These are phyloP conservation scores for Tenodera sinensis DNA, from an alignment of 2,888 invertebrate genomes.

Conservation along the genomic window DNA sequence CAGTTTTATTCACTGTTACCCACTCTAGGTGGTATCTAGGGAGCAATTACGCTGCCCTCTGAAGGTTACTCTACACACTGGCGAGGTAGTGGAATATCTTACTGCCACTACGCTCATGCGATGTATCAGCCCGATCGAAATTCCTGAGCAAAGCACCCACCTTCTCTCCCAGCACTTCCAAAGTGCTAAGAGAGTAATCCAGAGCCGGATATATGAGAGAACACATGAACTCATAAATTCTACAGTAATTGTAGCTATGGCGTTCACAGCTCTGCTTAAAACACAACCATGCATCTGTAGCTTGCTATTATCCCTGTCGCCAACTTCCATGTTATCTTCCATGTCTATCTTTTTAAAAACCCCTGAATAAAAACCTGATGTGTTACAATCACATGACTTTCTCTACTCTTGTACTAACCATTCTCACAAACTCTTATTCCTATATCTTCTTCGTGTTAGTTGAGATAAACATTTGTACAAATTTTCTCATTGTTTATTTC, in stretches of 20 bases:
- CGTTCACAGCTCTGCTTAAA: neutral
- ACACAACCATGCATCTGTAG: neutral
- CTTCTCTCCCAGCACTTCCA: neutral
- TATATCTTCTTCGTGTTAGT: no score
- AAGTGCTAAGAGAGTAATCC: neutral
- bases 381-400: no score
- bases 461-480: no score
- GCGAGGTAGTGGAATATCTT: neutral
- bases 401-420: no score
- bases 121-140: neutral
- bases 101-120: neutral
- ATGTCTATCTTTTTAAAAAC: no score
- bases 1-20: no score
- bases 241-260: no score
- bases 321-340: neutral
- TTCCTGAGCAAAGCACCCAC: neutral
- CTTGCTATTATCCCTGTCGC: neutral
- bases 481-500: no score
- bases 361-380: no score
- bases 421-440: no score
- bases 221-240: neutral
- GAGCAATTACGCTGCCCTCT: neutral
- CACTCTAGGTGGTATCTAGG: neutral
- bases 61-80: neutral
- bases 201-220: neutral